Base-by-base conservation (phyloP, 2,113 vertebrate species). In the Morone chrysops region DNA sequence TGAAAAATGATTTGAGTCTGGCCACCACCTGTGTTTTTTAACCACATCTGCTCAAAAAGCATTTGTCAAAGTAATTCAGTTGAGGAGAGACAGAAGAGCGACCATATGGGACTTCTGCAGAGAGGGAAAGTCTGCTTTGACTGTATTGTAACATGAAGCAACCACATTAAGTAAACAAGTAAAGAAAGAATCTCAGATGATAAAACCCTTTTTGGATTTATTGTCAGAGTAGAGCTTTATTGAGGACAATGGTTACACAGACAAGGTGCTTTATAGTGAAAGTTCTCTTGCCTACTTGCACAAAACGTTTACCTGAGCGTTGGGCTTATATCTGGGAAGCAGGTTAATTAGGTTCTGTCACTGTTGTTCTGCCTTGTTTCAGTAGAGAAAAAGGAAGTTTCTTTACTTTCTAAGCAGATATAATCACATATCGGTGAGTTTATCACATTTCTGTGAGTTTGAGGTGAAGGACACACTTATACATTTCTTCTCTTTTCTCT, bases 31-130 rank as follows among this genome's bases (percentile, higher is more conserved):
- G 77, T 36, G 60, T n/a, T 41, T 47, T 66, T 71, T 63, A 2
- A 10, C 17, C n/a, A 31, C 67, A 62, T 31, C 22, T 71, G 61
- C 38, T 70, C 5, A 54, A 54, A 67, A 61, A 56, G 40, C 12
- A 51, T 51, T 65, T 41, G n/a, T 48, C 78, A 41, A 11, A 60
- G 66, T 72, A 54, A 76, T 43, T 78, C 20, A 63, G 54, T 31
- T 31, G 38, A 62, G 45, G 51, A 66, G 67, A 53, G 22, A 50
- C 48, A 48, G 45, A 45, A 16, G n/a, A 62, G 38, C 8, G 14
- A 62, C 56, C 54, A 17, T 41, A 62, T 74, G 54, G 75, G 47
- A 47, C n/a, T 14, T 60, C 12, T 31, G 51, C 12, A 20, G 5
- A 3, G 56, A 36, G 13, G 36, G 48, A 62, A 48, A 36, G 50